Base-by-base conservation (phyloP, 2,888 invertebrate species). In the Pyrochroa serraticornis region DNA sequence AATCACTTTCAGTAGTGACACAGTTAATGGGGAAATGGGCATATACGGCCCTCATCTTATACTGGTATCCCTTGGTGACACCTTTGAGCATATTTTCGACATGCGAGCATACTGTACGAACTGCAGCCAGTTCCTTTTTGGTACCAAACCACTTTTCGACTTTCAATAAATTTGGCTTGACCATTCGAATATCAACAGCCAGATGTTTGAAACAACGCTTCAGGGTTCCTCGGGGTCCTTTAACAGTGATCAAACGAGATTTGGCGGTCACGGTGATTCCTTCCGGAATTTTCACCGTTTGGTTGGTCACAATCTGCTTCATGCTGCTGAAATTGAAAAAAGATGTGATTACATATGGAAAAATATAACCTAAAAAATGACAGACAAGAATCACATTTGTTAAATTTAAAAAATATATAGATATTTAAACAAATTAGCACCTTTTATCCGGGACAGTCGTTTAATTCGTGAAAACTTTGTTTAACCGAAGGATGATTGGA, bases 1-100 rank as follows among this genome's bases (percentile, higher is more conserved):
- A 82, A 81, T 95, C 94, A 69, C 84, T 89, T 73, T 97, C 94
- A 3, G 89, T 91, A 54, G 97, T 95, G 57, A 96, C 95, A 79
- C 98, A 95, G 82, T 99, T 99, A 80, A 99, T 99, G 80, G 99
- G 99, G 85, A 99, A 99, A 84, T 99, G 99, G 80, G 99, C 99
- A 77, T 99, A 99, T 71, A 98, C 99, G 51, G 97, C 95, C 76
- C 98, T 88, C 99, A 99, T 99, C 85, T 98, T 99, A 85, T 99
- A 99, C 76, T 92, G 89, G 83, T 93, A 99, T 63, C 99, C 99
- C 83, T 92, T 88, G 3, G 91, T 92, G 7, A 92, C 92, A 74
- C 91, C 97, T 82, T 97, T 98, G 73, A 99, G 90, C 97, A 99
- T 97, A 82, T 99, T 99, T 80, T 95, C 92, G 76, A 99, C 96